Evolutionary conservation across 2,797 vertebrate species (phyloP), one percentile per base, ranked within the genome.

Genomic region (Centroberyx gerrardi): DNA sequence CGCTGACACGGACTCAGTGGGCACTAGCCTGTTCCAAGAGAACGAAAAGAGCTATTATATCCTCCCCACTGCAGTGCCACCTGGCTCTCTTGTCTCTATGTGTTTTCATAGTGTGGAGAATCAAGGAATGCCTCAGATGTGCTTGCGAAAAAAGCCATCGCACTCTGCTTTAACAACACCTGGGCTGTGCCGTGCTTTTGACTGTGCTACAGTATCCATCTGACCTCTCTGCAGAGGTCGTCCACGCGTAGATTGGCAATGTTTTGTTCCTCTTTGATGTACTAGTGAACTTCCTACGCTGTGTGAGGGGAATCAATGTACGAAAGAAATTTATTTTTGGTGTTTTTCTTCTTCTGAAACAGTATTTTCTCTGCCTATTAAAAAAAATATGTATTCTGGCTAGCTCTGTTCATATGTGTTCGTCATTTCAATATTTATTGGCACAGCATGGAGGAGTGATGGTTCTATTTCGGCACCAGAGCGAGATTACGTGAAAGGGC

Each of bases 291-390:
- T 85, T 88, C 87, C 65, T 86, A 79, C 5, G 65, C 67, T 18
- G 75, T 75, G 51, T 49, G 85, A 87, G 78, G 87, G 82, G 76
- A 90, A 83, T 72, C 46, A 38, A 80, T 91, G 81, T 93, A 71
- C 84, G 85, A 92, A 84, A 91, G 80, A 83, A 90, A 69, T 90
- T 88, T 94, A 94, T 94, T 94, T 94, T 95, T 90, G 88, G 88
- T 93, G 87, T 92, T 88, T 92, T 83, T 89, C 87, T 92, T 93
- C 90, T 91, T 93, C 92, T 91, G 86, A 92, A 22, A 93, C 84
- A 94, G 90, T 94, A 94, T 95, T 95, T 95, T 95, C 88, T 95
- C 93, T 95, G 94, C 90, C 87, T 93, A 94, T 94, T 93, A 95
- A 85, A 95, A 22, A 94, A 87, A 94, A 89, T 78, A 88, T 80